These are phyloP conservation scores for Lamellibrachia columna DNA, from an alignment of 2,888 invertebrate genomes.

Conservation along the genomic window DNA sequence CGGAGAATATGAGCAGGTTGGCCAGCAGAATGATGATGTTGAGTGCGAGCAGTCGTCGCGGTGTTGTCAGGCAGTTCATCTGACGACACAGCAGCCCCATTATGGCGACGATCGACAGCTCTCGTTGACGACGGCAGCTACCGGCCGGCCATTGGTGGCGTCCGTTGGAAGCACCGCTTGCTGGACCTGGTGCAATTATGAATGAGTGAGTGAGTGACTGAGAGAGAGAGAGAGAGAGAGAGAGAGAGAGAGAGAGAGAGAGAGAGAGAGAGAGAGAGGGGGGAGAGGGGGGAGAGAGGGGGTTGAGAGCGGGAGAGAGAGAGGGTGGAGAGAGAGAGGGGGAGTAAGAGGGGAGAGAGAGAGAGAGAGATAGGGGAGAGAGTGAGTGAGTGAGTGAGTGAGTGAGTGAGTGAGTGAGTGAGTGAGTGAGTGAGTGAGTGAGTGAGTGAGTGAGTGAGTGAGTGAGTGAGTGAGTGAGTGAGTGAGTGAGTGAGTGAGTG, in stretches of 20 bases:
- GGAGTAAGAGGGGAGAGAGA: neutral
- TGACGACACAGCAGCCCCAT: neutral
- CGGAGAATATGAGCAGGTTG: neutral
- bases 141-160: neutral
- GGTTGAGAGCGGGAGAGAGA: neutral
- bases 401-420: too few relatives aligned
- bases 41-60: neutral
- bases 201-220: neutral
- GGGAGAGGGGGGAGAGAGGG: neutral
- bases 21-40: neutral
- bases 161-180: neutral
- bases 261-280: neutral
- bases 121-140: neutral
- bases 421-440: neutral
- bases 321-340: neutral
- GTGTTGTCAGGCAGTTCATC: neutral
- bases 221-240: neutral
- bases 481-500: too few relatives aligned
- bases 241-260: neutral
- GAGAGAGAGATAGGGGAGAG: neutral
- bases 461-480: too few relatives aligned
- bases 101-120: neutral
- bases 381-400: too few relatives aligned
- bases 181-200: neutral
- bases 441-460: too few relatives aligned